phyloP scores from a whole-genome alignment of 37 sponge, comb jelly and placozoan genomes.

The Halisarca cf. caerulea region DNA sequence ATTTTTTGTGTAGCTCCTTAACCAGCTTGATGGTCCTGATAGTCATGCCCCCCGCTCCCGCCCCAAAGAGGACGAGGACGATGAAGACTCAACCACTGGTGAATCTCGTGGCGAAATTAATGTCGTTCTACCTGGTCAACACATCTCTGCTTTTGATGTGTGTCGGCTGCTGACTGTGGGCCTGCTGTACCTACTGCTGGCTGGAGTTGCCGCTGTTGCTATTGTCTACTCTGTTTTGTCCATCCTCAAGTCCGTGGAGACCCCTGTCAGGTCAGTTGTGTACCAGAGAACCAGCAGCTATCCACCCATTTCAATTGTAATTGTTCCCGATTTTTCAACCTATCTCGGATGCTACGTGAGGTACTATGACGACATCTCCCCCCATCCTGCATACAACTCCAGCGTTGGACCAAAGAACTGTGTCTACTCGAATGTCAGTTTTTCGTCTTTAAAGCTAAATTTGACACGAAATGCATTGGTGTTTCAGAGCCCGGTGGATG shows the following conservation, averaged over 20 bases:
- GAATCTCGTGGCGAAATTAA: background rate
- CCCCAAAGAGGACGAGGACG: too few species aligned
- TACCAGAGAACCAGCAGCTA: background rate
- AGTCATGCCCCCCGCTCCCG: too few species aligned
- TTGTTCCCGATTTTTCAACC: conserved; percentile 14
- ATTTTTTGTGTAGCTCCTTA: too few species aligned
- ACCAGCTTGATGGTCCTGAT: too few species aligned
- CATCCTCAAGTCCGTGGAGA: background rate
- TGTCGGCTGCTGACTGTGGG: background rate
- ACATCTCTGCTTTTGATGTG: background rate
- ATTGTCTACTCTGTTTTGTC: conserved; percentile 16
- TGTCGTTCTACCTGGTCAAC: conserved; percentile 13
- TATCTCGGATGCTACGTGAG: background rate
- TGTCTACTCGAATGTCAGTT: background rate
- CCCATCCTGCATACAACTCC: background rate
- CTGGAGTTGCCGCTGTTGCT: background rate
- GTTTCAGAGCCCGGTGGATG: background rate
- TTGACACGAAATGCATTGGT: background rate
- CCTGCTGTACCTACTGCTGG: background rate
- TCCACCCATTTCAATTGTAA: background rate
- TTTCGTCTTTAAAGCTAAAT: conserved; percentile 1
- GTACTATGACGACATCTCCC: conserved; percentile 15
- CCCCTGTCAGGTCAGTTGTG: background rate
- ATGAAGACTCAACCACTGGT: background rate
- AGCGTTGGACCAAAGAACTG: background rate